These are phyloP conservation scores for Epizoanthus illoricatus DNA, from an alignment of 92 coral and sea anemone genomes.

Conservation along the genomic window DNA sequence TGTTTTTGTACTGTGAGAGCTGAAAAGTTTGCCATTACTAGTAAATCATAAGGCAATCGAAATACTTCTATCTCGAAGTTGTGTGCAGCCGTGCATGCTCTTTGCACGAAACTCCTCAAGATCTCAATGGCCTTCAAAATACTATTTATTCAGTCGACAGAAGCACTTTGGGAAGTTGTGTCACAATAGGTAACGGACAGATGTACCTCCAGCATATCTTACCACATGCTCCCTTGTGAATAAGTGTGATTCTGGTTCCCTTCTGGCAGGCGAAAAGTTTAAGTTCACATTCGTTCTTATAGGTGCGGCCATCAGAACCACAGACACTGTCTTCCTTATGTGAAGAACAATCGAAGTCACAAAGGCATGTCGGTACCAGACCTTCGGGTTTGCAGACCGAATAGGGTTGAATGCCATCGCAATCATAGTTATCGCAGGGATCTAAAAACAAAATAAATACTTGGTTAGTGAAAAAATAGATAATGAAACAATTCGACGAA, in stretches of 20 bases:
- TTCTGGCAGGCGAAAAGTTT: constrained; percentile 28
- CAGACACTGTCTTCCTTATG: constrained; percentile 7
- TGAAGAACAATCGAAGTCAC: constrained; percentile 20
- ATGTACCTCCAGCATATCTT: neutral
- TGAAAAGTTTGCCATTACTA: too few species aligned
- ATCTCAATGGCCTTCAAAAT: too few species aligned
- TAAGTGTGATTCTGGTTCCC: constrained; percentile 25
- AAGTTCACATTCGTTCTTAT: constrained; percentile 37
- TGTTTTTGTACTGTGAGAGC: too few species aligned
- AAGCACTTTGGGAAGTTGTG: neutral
- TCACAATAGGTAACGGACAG: neutral
- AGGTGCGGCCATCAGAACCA: constrained; percentile 25
- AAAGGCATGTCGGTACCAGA: neutral
- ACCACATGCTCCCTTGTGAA: constrained; percentile 27
- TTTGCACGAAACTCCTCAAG: too few species aligned
- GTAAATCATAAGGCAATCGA: too few species aligned
- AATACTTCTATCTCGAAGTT: too few species aligned
- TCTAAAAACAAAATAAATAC: neutral
- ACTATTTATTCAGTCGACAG: too few species aligned
- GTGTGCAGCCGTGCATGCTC: too few species aligned
- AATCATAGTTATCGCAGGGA: constrained; percentile 28
- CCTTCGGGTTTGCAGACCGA: constrained; percentile 23
- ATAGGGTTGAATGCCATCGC: constrained; percentile 28
- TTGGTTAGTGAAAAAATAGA: too few species aligned
- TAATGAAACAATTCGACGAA: too few species aligned